A percentile compares a stretch with the other conserved stretches of the same genome.
Conservation (phyloP, 2,888 invertebrate species). For the Drosophila acutilabella region DNA sequence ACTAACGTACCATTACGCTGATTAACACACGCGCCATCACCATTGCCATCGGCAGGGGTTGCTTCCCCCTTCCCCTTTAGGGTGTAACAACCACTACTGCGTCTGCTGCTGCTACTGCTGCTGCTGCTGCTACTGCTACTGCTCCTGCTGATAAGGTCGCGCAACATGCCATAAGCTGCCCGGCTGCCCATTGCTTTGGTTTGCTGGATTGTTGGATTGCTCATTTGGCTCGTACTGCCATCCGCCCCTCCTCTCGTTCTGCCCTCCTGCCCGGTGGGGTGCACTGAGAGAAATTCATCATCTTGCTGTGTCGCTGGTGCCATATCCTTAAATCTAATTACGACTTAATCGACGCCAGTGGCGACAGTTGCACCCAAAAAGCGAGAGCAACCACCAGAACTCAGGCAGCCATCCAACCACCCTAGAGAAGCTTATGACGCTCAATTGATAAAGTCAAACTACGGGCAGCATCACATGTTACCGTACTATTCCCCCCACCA, state of each 20-base stretch:
- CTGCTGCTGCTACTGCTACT: constrained; percentile 15
- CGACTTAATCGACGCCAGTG: constrained; percentile 85
- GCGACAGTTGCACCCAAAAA: constrained; percentile 80
- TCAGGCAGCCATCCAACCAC: constrained; percentile 63
- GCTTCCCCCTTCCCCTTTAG: constrained; percentile 30
- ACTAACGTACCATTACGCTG: constrained; percentile 83
- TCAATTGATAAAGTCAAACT: constrained; percentile 84
- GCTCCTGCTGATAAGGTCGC: constrained; percentile 77
- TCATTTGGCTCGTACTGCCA: constrained; percentile 68
- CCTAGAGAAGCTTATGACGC: constrained; percentile 75
- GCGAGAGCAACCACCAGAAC: constrained; percentile 58
- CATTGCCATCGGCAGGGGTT: constrained; percentile 47
- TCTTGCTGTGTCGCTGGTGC: constrained; percentile 83
- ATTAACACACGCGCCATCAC: constrained; percentile 79
- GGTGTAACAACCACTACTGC: constrained; percentile 35
- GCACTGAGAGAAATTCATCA: constrained; percentile 80
- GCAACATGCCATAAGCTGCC: constrained; percentile 79
- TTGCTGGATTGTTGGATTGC: constrained; percentile 61
- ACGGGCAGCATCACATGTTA: constrained; percentile 62
- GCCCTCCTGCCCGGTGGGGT: constrained; percentile 61
- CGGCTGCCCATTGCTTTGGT: constrained; percentile 39
- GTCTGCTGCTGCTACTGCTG: constrained; percentile 41
- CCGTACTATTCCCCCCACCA: constrained; percentile 22
- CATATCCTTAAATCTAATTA: constrained; percentile 85
- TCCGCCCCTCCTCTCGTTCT: constrained; percentile 10